phyloP scores from a whole-genome alignment of 2,113 vertebrate species.

The Nansenia antarctica region DNA sequence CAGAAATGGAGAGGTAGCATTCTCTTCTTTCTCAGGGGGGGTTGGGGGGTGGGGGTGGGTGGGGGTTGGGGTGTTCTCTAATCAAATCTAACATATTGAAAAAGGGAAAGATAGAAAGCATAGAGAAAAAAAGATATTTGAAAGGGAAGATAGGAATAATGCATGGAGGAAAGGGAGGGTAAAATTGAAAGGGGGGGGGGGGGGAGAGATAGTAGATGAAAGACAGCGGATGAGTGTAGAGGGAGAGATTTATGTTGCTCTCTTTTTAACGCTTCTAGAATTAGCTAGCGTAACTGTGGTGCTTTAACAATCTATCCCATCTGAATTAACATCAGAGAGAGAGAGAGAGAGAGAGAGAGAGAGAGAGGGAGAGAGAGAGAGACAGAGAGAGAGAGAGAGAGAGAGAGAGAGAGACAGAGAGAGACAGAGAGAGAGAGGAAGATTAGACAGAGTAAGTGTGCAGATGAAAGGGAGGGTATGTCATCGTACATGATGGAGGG shows the following conservation, averaged over 20 bases:
- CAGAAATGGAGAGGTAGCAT: constrained; percentile 30
- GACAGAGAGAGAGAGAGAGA: not conserved
- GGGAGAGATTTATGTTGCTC: constrained; percentile 58
- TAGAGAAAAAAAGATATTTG: not conserved
- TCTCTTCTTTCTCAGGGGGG: constrained; percentile 32
- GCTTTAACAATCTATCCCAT: constrained; percentile 51
- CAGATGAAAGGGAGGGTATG: not conserved
- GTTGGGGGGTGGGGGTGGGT: not conserved
- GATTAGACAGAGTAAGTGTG: constrained; percentile 5
- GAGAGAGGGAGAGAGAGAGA: constrained; percentile 16
- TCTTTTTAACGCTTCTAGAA: constrained; percentile 39
- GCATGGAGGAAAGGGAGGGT: not conserved
- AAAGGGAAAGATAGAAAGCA: not conserved
- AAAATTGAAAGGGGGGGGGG: constrained; percentile 21
- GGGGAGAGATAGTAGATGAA: constrained; percentile 48
- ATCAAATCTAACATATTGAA: constrained; percentile 43
- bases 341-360: constrained; percentile 24
- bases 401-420: constrained; percentile 27
- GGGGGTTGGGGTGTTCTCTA: not conserved
- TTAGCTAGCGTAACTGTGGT: constrained; percentile 49
- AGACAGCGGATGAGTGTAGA: constrained; percentile 6
- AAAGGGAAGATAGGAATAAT: not conserved
- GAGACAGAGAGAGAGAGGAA: constrained; percentile 26
- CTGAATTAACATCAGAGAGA: constrained; percentile 42
- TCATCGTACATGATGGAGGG: not conserved